A percentile compares a stretch with the other conserved stretches of the same genome.
Conservation (phyloP, 2,113 vertebrate species). For the Bagarius yarrelli region DNA sequence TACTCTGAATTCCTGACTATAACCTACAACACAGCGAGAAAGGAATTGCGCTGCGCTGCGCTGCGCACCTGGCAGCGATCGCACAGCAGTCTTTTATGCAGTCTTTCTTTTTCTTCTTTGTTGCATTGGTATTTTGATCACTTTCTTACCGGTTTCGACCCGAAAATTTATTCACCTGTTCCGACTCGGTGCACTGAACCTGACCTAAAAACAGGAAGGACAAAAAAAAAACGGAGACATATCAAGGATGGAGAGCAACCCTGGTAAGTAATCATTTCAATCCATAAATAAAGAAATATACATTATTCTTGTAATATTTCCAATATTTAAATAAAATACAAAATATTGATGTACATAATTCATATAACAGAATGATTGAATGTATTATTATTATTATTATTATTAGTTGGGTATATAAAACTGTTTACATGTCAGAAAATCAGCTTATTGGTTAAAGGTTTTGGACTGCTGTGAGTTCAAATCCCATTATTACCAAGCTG, state of each 20-base stretch:
- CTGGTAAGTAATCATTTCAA: slow-evolving; percentile 53
- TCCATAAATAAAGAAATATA: neutral
- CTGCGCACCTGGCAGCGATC: slow-evolving; percentile 36
- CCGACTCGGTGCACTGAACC: slow-evolving; percentile 41
- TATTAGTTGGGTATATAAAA: neutral
- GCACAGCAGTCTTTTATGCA: slow-evolving; percentile 34
- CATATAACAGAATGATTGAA: neutral
- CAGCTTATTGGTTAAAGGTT: too few relatives aligned
- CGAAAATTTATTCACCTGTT: slow-evolving; percentile 24
- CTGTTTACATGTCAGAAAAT: neutral
- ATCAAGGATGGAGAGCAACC: slow-evolving; percentile 71
- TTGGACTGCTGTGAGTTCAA: too few relatives aligned
- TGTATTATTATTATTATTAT: neutral
- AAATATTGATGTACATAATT: neutral
- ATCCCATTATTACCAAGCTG: too few relatives aligned
- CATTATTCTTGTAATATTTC: too few relatives aligned
- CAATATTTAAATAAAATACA: too few relatives aligned
- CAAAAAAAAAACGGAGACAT: slow-evolving; percentile 20
- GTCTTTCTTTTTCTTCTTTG: slow-evolving; percentile 39
- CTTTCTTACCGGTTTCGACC: slow-evolving; percentile 41
- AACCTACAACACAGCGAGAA: slow-evolving; percentile 32
- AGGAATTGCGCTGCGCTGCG: slow-evolving; percentile 1
- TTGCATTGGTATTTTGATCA: slow-evolving; percentile 42
- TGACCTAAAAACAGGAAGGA: slow-evolving; percentile 12
- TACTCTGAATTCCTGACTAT: slow-evolving; percentile 59